phyloP scores from a whole-genome alignment of 2,797 vertebrate species.

The Cryptoprocta ferox region DNA sequence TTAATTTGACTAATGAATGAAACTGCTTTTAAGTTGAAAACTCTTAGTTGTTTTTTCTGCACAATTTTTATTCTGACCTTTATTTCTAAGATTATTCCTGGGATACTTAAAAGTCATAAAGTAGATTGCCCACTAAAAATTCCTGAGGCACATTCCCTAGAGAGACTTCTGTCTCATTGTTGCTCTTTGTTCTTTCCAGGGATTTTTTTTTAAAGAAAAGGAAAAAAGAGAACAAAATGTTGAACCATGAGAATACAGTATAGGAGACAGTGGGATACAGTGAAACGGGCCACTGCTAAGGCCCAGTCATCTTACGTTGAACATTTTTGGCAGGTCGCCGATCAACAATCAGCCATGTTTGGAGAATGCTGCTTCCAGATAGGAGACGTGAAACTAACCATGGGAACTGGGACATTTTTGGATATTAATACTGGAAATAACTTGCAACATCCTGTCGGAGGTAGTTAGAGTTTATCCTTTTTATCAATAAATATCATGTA shows the following conservation, averaged over 20 bases:
- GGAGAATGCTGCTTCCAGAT: slow-evolving; percentile 96
- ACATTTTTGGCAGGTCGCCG: slow-evolving; percentile 90
- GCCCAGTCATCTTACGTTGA: accelerated
- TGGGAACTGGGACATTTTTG: slow-evolving; percentile 98
- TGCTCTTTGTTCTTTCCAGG: neutral
- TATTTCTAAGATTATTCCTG: neutral
- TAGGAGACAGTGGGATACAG: neutral
- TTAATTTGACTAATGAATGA: slow-evolving; percentile 43
- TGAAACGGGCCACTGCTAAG: neutral
- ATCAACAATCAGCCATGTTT: slow-evolving; percentile 99
- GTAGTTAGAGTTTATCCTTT: slow-evolving; percentile 77
- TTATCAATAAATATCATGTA: neutral
- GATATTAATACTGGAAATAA: slow-evolving; percentile 94
- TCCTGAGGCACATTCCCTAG: neutral
- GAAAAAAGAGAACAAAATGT: neutral
- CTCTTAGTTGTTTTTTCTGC: neutral
- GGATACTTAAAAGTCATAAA: neutral
- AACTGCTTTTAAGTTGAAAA: neutral
- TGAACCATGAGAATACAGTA: neutral
- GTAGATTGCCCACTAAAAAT: neutral
- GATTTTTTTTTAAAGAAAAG: neutral
- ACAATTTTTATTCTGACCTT: slow-evolving; percentile 3
- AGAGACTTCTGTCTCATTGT: neutral
- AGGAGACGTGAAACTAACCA: slow-evolving; percentile 96
- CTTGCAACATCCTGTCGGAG: slow-evolving; percentile 89